Evolutionary conservation across 92 coral and sea anemone species (phyloP), one percentile per base, ranked within the genome.

Genomic region (Porites lobata): DNA sequence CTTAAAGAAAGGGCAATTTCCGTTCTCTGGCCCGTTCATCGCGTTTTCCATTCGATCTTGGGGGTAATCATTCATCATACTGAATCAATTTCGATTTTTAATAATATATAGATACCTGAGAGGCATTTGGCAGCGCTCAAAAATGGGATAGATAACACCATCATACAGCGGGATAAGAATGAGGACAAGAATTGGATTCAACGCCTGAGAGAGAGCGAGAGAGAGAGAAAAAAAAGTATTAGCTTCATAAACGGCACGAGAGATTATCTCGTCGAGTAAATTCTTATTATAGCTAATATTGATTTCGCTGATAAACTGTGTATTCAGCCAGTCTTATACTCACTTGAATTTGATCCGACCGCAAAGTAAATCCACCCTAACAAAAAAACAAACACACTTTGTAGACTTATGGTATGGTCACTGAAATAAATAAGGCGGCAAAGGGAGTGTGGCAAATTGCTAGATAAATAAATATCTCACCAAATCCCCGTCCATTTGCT

Each of bases 271-370:
- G 69, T 26, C 12, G 13, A 47, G 61, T 6, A n/a, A 50, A 19
- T 18, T 52, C 52, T 22, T 11, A 59, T 21, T 21, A 21, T 21
- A 22, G 1, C 24, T 22, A 0, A 22, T 0, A 63, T 9, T 4
- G 12, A 65, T 18, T 65, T 64, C 19, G 15, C 15, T 4, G 68
- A 69, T 3, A 58, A 3, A 18, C 15, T 15, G 29, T 15, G 21
- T 12, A 9, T 38, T 24, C n/a, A 69, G n/a, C 32, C 17, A 43
- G 24, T 13, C 17, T 12, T 78, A 12, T 43, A 53, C 76, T 75
- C 78, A 95, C 98, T 89, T 95, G 98, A 50, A 95, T 95, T 73
- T 95, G 98, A 75, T 95, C 98, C n/a, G 98, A 95, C 2, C 98
- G 94, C 24, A 95, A 90, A 17, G 96, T 88, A 47, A 84, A 84